Base-by-base conservation (phyloP, 2,797 vertebrate species). In the Neosilurus hyrtlii region DNA sequence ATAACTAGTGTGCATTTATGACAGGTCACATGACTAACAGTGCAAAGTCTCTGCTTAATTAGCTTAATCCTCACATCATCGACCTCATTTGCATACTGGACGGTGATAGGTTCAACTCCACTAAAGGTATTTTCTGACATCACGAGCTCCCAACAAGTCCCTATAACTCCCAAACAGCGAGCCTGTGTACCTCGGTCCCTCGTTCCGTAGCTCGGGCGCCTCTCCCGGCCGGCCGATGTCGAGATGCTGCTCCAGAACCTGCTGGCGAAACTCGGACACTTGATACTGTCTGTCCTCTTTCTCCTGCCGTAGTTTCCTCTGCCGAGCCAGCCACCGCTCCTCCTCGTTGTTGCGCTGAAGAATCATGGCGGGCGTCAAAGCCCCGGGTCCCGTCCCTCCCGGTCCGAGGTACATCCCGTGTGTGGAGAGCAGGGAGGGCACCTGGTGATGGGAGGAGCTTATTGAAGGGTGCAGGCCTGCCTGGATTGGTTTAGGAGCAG, bases 201-300 rank as follows among this genome's bases (percentile, higher is more conserved):
- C 97, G 0, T 94, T 93, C 82, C 97, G 93, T 76, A 94, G 95
- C 84, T 99, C 97, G 2, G 86, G 61, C 0, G 88, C 80, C 26
- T 98, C 97, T 0, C 89, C 90, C 0, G 94, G 90, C 1, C 96
- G 94, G 37, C 97, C 94, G 49, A 98, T 89, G 83, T 98, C 97
- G 83, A 99, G 92, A 91, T 98, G 98, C 91, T 99, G 97, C 90
- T 99, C 97, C 88, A 99, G 91, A 84, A 99, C 97, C 89, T 99
- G 97, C 90, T 99, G 98, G 81, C 98, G 96, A 85, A 99, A 99
- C 87, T 99, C 97, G 0, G 97, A 99, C 91, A 99, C 97, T 87
- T 99, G 98, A 83, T 97, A 98, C 77, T 99, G 97, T 43, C 98
- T 94, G 83, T 99, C 98, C 79, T 99, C 98, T 87, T 99, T 99